phyloP scores from a whole-genome alignment of 2,797 vertebrate species.

The Austrolebias charrua region DNA sequence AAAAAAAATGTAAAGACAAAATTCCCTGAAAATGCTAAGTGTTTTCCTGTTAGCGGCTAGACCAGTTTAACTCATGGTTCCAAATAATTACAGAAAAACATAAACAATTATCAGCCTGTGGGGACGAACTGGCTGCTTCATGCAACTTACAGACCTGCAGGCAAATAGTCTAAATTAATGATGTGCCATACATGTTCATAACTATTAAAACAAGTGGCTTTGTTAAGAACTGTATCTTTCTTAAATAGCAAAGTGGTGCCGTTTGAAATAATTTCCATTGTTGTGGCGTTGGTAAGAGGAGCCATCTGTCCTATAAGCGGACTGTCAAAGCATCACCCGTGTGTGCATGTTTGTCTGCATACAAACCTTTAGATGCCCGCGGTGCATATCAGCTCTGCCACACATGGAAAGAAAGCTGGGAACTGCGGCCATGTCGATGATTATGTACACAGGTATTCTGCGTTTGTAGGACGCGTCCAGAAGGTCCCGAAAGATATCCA shows the following conservation, averaged over 20 bases:
- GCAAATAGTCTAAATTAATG: constrained; percentile 9
- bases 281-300: constrained; percentile 3
- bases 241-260: not conserved
- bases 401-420: constrained; percentile 95
- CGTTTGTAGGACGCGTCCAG: constrained; percentile 89
- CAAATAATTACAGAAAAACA: constrained; percentile 22
- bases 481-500: constrained; percentile 97
- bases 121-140: constrained; percentile 21
- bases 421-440: constrained; percentile 85
- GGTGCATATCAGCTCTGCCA: constrained; percentile 90
- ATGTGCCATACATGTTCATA: not conserved
- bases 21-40: constrained; percentile 3
- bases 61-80: constrained; percentile 47
- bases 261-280: constrained; percentile 2
- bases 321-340: constrained; percentile 44
- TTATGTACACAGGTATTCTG: constrained; percentile 92
- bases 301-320: constrained; percentile 5
- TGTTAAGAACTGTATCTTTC: not conserved
- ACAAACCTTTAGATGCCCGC: constrained; percentile 91
- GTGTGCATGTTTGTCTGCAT: constrained; percentile 5
- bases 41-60: constrained; percentile 42
- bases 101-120: not conserved
- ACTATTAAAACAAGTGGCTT: not conserved
- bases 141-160: constrained; percentile 13
- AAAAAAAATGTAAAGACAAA: constrained; percentile 22